Conservation (phyloP, 2,113 vertebrate species). For the Herpailurus yagouaroundi region DNA sequence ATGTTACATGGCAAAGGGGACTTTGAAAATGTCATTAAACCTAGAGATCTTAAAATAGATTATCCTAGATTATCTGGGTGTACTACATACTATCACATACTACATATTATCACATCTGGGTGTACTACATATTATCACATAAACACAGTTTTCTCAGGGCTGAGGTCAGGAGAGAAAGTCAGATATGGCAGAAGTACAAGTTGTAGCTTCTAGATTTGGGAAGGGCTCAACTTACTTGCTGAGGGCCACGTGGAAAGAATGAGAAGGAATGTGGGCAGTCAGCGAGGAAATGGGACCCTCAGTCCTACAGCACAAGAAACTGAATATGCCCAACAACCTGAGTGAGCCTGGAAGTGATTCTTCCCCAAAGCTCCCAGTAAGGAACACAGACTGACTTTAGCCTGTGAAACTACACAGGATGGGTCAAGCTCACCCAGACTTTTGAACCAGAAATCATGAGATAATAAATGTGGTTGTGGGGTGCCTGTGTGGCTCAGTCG, state of each 20-base stretch:
- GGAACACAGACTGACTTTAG: not conserved
- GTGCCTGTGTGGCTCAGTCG: too few relatives aligned
- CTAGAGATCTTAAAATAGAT: not conserved
- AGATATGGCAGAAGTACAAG: not conserved
- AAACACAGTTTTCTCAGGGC: not conserved
- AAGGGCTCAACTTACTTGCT: not conserved
- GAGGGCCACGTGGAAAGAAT: not conserved
- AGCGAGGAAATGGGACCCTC: not conserved
- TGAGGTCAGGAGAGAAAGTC: not conserved
- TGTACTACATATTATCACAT: too few relatives aligned
- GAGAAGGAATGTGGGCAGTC: not conserved
- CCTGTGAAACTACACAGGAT: not conserved
- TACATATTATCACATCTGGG: too few relatives aligned
- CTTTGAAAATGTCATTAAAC: not conserved
- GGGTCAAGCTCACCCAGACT: not conserved
- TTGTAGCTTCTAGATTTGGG: not conserved
- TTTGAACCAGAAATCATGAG: not conserved
- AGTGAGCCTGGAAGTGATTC: not conserved
- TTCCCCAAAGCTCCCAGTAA: not conserved
- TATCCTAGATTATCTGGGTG: not conserved
- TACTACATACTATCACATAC: too few relatives aligned
- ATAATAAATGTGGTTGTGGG: not conserved
- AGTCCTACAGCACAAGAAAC: not conserved
- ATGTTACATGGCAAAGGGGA: not conserved
- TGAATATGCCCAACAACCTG: not conserved